Percentiles rank a stretch among this genome's conserved stretches.
These are phyloP conservation scores for Odiellus spinosus DNA, from an alignment of 2,888 invertebrate genomes.

Conservation along the genomic window DNA sequence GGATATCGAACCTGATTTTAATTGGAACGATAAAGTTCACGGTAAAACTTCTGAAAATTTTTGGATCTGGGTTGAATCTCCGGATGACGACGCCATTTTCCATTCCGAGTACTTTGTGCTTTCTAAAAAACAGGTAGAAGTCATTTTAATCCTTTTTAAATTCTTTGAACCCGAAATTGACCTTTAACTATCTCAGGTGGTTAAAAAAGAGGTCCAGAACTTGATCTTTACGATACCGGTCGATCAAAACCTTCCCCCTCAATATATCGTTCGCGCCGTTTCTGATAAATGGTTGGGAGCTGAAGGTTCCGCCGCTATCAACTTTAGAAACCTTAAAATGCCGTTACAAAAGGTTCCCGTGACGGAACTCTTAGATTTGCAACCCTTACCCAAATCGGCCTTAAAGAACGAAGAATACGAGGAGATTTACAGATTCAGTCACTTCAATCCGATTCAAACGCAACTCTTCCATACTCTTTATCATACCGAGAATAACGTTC, in stretches of 20 bases:
- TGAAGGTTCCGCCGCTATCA: slow-evolving; percentile 35
- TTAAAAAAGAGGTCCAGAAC: slow-evolving; percentile 56
- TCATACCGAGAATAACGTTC: slow-evolving; percentile 80
- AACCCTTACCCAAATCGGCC: slow-evolving; percentile 71
- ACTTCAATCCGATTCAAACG: slow-evolving; percentile 97
- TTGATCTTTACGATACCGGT: slow-evolving; percentile 90
- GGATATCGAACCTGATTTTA: slow-evolving; percentile 51
- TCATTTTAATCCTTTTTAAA: too few species aligned
- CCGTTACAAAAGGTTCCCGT: slow-evolving; percentile 34
- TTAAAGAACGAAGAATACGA: slow-evolving; percentile 61
- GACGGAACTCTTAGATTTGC: slow-evolving; percentile 66
- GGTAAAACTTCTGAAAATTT: slow-evolving; percentile 76
- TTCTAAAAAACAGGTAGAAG: slow-evolving; percentile 55
- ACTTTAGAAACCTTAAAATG: slow-evolving; percentile 69
- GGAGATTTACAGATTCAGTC: slow-evolving; percentile 68
- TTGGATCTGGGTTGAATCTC: slow-evolving; percentile 97
- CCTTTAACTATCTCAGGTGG: slow-evolving; percentile 37
- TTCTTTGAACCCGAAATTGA: too few species aligned
- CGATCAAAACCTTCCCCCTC: slow-evolving; percentile 68
- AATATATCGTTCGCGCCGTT: slow-evolving; percentile 71
- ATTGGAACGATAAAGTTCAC: slow-evolving; percentile 80
- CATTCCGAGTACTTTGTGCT: slow-evolving; percentile 84
- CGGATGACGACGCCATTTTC: slow-evolving; percentile 81
- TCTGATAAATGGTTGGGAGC: slow-evolving; percentile 70
- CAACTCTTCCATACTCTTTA: slow-evolving; percentile 94